A percentile compares a stretch with the other conserved stretches of the same genome.
phyloP scores from a whole-genome alignment of 2,113 vertebrate species.

The Gyps fulvus region DNA sequence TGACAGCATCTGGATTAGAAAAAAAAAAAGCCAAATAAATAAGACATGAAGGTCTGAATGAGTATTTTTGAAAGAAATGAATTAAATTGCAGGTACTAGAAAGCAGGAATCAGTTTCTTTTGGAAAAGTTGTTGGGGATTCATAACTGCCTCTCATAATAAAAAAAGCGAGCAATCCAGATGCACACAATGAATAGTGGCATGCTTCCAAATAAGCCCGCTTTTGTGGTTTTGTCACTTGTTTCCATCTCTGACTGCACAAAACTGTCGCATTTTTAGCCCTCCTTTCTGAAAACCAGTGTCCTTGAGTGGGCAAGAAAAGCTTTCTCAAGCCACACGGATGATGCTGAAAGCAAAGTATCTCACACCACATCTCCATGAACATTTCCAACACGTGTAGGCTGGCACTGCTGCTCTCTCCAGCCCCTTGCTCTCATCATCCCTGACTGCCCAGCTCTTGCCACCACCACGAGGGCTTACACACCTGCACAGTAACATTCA shows the following conservation, averaged over 20 bases:
- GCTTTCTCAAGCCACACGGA: background rate
- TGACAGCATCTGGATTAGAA: background rate
- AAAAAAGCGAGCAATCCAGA: background rate
- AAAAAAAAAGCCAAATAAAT: background rate
- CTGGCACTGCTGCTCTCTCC: background rate
- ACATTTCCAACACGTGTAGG: accelerated
- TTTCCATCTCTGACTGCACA: background rate
- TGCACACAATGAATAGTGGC: background rate
- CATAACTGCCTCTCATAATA: background rate
- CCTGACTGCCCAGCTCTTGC: background rate
- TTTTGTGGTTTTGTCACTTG: background rate
- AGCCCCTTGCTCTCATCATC: background rate
- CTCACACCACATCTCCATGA: background rate
- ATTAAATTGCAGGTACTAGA: background rate
- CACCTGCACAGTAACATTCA: background rate
- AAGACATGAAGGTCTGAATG: background rate
- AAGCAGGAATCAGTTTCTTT: background rate
- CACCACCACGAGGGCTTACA: background rate
- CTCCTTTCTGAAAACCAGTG: background rate
- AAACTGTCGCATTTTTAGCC: background rate
- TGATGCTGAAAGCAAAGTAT: background rate
- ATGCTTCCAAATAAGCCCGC: background rate
- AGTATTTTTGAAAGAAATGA: background rate
- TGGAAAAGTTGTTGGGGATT: background rate
- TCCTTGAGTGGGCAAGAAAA: background rate